Base-by-base conservation (phyloP, 2,797 vertebrate genomes). In the Notoglanidium macrostoma region DNA sequence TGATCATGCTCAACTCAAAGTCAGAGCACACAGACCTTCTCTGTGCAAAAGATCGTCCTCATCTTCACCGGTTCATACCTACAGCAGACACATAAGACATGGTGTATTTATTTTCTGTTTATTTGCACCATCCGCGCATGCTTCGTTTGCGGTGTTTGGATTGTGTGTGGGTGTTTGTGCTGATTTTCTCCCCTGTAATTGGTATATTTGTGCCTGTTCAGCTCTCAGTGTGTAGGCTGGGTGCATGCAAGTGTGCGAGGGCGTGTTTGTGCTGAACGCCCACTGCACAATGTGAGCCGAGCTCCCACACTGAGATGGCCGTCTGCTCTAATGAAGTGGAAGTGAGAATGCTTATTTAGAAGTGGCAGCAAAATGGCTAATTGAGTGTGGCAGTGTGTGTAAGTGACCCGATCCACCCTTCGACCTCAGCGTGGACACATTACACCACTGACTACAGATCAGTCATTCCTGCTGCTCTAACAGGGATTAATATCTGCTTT, bases 251-350 rank as follows among this genome's bases (percentile, higher is more conserved):
- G 74, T 57, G 63, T 86, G 84, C 26, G 70, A 49, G 57, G 81
- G 81, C 63, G 49, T 83, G 65, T 68, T 68, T 70, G 81, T 70
- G 29, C 44, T 3, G 61, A 51, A 83, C 72, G 79, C 57, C 77
- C 85, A 73, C 61, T 46, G 77, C 67, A 72, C 67, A 19, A 51
- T 26, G 61, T 17, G 40, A 74, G 55, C 68, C 23, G 67, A 54
- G 79, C 78, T 87, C 68, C 59, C 68, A 68, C 72, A 32, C 49
- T 57, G 70, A 23, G 81, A 87, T 65, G 86, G 49, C 86, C 74
- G 72, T 68, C 86, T 87, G 86, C 86, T 87, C 81, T 87, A 87
- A 87, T 87, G 61, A 84, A 67, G 81, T 87, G 86, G 61, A 87
- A 87, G 81, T 67, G 70, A 83, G 72, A 83, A 54, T 77, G 86